phyloP scores from a whole-genome alignment of 2,113 vertebrate genomes.

The Heloderma charlesbogerti region DNA sequence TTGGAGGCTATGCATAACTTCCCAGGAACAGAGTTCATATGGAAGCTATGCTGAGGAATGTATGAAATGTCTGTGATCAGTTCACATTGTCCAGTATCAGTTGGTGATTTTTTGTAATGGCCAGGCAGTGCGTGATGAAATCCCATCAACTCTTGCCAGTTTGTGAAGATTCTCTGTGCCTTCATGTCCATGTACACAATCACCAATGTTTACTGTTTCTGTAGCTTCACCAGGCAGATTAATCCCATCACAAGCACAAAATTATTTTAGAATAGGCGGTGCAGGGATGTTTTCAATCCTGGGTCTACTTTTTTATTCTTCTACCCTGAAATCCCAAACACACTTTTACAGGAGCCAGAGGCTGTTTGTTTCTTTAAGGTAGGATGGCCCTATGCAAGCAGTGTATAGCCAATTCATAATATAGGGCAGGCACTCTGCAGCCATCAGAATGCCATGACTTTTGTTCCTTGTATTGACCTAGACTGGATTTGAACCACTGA shows the following conservation, averaged over 20 bases:
- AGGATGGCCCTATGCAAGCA: neutral
- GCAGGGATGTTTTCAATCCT: neutral
- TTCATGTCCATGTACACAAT: neutral
- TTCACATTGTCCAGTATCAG: neutral
- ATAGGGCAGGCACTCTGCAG: constrained; percentile 28
- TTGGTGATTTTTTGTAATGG: neutral
- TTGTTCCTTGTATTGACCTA: constrained; percentile 42
- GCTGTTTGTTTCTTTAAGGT: constrained; percentile 25
- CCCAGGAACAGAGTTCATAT: neutral
- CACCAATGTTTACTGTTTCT: neutral
- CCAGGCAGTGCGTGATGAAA: neutral
- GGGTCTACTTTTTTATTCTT: neutral
- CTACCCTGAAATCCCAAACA: constrained; percentile 34
- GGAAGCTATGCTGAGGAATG: neutral
- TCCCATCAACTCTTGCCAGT: neutral
- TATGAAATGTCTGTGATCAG: neutral
- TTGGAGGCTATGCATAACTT: neutral
- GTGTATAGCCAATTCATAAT: neutral
- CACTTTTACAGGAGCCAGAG: constrained; percentile 28
- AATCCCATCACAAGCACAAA: neutral
- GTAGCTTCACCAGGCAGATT: neutral
- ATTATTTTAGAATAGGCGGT: neutral
- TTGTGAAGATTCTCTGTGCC: neutral
- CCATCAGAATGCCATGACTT: constrained; percentile 44
- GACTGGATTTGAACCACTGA: constrained; percentile 51